Evolutionary conservation across 2,113 vertebrate species (phyloP).

Genomic region (Galbula dea): DNA sequence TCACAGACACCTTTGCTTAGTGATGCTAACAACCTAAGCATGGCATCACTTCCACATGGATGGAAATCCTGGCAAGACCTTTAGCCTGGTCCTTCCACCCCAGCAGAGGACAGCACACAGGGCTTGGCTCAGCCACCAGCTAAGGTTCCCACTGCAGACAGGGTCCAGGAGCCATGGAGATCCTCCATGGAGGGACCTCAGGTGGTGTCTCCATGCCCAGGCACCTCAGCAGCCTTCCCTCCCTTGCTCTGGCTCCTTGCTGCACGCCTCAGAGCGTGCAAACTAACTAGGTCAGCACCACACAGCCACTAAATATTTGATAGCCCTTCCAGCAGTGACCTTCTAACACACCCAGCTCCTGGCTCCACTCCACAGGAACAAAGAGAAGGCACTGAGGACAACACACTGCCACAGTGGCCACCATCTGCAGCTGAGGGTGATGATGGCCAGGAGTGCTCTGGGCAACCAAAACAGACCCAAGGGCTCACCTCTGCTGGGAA

Average conservation of each 20-base stretch:
- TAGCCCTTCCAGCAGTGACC: not conserved
- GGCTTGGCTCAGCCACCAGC: not conserved
- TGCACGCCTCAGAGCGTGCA: not conserved
- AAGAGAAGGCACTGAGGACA: not conserved
- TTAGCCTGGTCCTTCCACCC: accelerated
- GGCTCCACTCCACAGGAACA: not conserved
- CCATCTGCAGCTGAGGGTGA: not conserved
- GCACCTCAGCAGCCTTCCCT: not conserved
- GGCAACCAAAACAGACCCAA: not conserved
- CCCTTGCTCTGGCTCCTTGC: not conserved
- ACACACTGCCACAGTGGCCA: not conserved
- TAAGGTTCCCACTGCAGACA: accelerated
- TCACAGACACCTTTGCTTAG: accelerated
- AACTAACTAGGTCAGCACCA: slow-evolving; percentile 8
- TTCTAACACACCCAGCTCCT: not conserved
- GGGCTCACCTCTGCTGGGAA: not conserved
- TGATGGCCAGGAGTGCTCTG: accelerated
- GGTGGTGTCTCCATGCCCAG: accelerated
- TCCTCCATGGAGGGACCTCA: not conserved
- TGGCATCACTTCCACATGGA: accelerated
- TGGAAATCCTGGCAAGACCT: not conserved
- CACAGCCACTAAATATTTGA: slow-evolving; percentile 45
- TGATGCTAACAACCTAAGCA: accelerated
- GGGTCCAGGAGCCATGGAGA: not conserved
- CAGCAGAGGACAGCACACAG: accelerated